Evolutionary conservation across 2,888 invertebrate genomes (phyloP).

Genomic region (Hirtodrosophila trivittata): DNA sequence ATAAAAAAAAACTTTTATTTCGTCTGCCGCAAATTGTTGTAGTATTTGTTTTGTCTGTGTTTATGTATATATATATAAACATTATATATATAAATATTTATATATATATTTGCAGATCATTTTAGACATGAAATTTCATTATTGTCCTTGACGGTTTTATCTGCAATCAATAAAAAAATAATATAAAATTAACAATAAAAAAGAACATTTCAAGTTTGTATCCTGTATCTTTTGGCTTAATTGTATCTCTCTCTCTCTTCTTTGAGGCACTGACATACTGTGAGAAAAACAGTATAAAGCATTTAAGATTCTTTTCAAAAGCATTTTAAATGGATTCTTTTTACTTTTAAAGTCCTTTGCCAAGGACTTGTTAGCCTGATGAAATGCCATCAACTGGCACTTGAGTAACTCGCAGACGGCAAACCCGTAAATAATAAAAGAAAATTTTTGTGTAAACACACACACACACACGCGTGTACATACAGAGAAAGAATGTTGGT

Average conservation of each 20-base stretch:
- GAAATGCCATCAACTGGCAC: slow-evolving; percentile 49
- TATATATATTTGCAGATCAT: slow-evolving; percentile 24
- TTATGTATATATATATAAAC: neutral
- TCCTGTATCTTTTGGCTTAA: neutral
- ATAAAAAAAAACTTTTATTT: slow-evolving; percentile 28
- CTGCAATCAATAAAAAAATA: slow-evolving; percentile 29
- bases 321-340: slow-evolving; percentile 14
- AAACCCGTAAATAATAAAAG: slow-evolving; percentile 40
- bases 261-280: too few relatives aligned
- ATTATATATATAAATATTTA: slow-evolving; percentile 26
- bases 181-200: too few relatives aligned
- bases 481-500: slow-evolving; percentile 12
- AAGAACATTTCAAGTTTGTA: neutral
- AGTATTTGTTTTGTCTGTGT: neutral
- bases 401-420: slow-evolving; percentile 42
- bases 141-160: slow-evolving; percentile 45
- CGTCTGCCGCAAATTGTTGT: slow-evolving; percentile 20
- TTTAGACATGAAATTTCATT: slow-evolving; percentile 37
- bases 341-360: neutral
- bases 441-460: slow-evolving; percentile 29
- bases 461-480: neutral
- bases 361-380: slow-evolving; percentile 43
- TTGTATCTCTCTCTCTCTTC: neutral
- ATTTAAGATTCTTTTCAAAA: neutral
- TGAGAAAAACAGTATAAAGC: too few relatives aligned